Evolutionary conservation across 37 sponge, comb jelly and placozoan genomes (phyloP).

Genomic region (Spongilla lacustris): DNA sequence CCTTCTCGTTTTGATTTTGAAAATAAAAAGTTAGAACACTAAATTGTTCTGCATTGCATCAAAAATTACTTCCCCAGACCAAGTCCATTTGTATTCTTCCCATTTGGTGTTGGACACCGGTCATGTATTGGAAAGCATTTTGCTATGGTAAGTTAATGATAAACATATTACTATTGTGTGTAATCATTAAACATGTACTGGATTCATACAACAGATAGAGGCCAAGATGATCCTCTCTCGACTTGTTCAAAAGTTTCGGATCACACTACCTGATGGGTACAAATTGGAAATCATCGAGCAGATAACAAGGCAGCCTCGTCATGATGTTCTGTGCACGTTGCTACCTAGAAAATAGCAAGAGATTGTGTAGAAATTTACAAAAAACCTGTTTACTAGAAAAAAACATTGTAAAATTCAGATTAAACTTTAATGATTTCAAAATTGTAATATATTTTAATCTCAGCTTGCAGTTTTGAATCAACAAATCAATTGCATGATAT

Average conservation of each 20-base stretch:
- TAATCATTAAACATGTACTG: neutral
- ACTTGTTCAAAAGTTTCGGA: neutral
- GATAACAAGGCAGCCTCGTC: too few species aligned
- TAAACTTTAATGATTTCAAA: too few species aligned
- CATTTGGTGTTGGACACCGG: conserved; percentile 34
- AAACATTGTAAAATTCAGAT: too few species aligned
- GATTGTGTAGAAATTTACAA: too few species aligned
- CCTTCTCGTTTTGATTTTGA: conserved; percentile 6
- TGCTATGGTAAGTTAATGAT: conserved; percentile 22
- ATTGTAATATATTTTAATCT: too few species aligned
- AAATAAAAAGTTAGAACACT: neutral
- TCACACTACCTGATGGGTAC: too few species aligned
- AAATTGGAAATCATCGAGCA: too few species aligned
- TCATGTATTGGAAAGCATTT: conserved; percentile 34
- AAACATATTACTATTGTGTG: neutral
- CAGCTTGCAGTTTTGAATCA: too few species aligned
- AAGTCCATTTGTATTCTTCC: conserved; percentile 22
- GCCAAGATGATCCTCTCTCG: conserved; percentile 24
- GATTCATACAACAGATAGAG: conserved; percentile 10
- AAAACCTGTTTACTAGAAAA: too few species aligned
- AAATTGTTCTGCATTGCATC: neutral
- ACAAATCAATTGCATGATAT: too few species aligned
- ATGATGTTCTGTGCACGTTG: too few species aligned
- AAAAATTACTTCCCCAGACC: conserved; percentile 9
- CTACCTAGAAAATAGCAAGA: too few species aligned